Base-by-base conservation (phyloP, 2,888 invertebrate genomes). In the Carabus problematicus region DNA sequence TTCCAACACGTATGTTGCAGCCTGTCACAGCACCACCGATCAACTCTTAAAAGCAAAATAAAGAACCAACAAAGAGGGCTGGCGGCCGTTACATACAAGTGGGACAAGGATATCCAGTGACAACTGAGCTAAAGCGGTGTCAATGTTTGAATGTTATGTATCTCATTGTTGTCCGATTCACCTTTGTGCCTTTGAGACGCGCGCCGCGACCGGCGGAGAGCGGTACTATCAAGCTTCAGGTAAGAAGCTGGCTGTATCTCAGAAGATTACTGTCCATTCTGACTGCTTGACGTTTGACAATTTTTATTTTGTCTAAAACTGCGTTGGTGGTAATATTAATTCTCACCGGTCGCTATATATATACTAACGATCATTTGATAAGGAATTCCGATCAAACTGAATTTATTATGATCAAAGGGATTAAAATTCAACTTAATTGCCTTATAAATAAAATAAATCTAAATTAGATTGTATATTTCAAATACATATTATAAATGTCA, bases 81-180 rank as follows among this genome's bases (percentile, higher is more conserved):
- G 18, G 39, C 11, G n/a, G 42, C 6, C 19, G 16, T 14, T 19
- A 43, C 56, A 19, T 41, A 12, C 14, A 49, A 18, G 54, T 19
- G 52, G 16, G 16, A 41, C 55, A 43, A 42, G 45, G 62, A 39
- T 45, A 45, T 45, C 40, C 12, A 39, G 39, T 54, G 69, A 69
- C 39, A 40, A 18, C 19, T 14, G 29, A 60, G 41, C 11, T 43
- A 8, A 14, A 56, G 45, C 55, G 62, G 55, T 69, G 69, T 69
- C 69, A 69, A 69, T 69, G 69, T 69, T 61, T 69, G 62, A 69
- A 69, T 69, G 69, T 69, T 69, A 62, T 61, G 69, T 69, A 69
- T 69, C 69, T 61, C 62, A 69, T 69, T 69, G 69, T 69, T 69
- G 69, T 55, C 69, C 59, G 62, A 69, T 69, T 69, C 69, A 62